phyloP scores from a whole-genome alignment of 2,113 vertebrate genomes.

The human region GRCh38 chr9:81043001-81043500 shows the following conservation, averaged over 20 bases:
- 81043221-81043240: background rate
- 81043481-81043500: background rate
- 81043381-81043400: background rate
- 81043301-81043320: background rate
- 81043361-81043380: slow-evolving; percentile 22
- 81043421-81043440: background rate
- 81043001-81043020: background rate
- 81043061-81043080: slow-evolving; percentile 11
- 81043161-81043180: background rate
- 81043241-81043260: background rate
- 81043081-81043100: background rate
- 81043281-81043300: background rate
- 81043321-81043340: background rate
- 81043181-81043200: background rate
- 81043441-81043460: slow-evolving; percentile 38
- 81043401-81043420: slow-evolving; percentile 19
- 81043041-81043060: background rate
- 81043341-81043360: background rate
- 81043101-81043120: background rate
- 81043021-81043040: background rate
- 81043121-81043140: background rate
- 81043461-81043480: slow-evolving; percentile 8
- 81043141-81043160: background rate
- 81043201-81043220: background rate
- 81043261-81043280: background rate